Conservation (phyloP, 2,797 vertebrate species). For the Paramormyrops hopkinsi region DNA sequence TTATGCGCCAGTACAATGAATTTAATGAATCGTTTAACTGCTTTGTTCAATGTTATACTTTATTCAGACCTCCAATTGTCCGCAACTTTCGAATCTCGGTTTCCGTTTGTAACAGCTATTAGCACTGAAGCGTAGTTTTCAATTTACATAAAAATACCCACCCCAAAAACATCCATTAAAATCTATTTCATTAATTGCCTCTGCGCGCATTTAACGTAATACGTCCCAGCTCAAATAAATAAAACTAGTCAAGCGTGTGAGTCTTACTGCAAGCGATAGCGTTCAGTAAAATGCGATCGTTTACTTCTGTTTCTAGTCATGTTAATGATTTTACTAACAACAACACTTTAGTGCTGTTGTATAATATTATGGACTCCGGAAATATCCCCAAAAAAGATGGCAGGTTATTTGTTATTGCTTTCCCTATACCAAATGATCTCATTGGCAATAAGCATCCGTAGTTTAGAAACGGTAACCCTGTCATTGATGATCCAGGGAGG, state of each 20-base stretch:
- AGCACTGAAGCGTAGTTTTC: slow-evolving; percentile 3
- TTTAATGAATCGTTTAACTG: slow-evolving; percentile 9
- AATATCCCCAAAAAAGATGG: neutral
- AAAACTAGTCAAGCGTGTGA: neutral
- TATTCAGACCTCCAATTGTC: neutral
- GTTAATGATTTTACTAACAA: neutral
- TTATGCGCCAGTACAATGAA: neutral
- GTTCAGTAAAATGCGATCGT: neutral
- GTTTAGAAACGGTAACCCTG: neutral
- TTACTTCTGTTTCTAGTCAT: neutral
- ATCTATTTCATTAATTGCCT: slow-evolving; percentile 4
- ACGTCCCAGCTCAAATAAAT: neutral
- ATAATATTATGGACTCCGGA: neutral
- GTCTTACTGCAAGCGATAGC: neutral
- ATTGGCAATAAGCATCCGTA: neutral
- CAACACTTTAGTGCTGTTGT: neutral
- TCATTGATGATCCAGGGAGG: neutral
- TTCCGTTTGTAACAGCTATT: neutral
- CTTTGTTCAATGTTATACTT: neutral
- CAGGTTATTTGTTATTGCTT: neutral
- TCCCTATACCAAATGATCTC: neutral
- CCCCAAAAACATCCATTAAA: neutral
- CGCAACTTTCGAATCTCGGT: neutral
- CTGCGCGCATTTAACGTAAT: neutral
- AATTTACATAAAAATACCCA: neutral